Evolutionary conservation across 2,888 invertebrate species (phyloP), one percentile per base, ranked within the genome.

Genomic region (Creontiades dilutus): DNA sequence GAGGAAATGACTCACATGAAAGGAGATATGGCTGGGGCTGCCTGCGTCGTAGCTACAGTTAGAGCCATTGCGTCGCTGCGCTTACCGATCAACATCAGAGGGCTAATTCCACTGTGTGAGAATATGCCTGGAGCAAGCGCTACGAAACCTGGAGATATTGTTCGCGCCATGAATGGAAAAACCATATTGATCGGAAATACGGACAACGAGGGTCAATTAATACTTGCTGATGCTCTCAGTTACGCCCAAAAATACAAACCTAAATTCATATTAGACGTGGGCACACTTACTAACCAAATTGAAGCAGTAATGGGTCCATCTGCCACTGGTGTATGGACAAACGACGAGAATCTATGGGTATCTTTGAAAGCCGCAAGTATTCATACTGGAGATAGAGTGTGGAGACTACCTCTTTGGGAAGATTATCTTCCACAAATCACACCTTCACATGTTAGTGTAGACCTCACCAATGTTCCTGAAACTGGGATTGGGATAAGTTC

Each of bases 11-110:
- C 94, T 90, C 94, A 94, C 91, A 97, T 97, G 97, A 94, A 96
- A 90, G 97, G 96, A 0, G 97, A 97, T 92, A 97, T 97, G 97
- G 96, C 96, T 0, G 97, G 97, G 0, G 97, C 97, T 0, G 97
- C 97, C 94, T 96, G 86, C 94, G 95, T 92, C 89, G 95, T 97
- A 55, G 93, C 97, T 4, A 97, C 97, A 92, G 94, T 97, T 91
- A 97, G 97, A 88, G 96, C 97, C 0, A 95, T 96, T 0, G 96
- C 97, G 0, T 94, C 95, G 27, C 94, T 97, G 0, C 94, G 95
- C 91, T 93, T 97, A 14, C 96, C 96, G 3, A 93, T 97, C 68
- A 96, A 97, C 93, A 94, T 97, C 76, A 93, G 95, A 92, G 97
- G 96, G 1, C 95, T 97, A 85, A 95, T 97, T 90, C 97, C 97